Conservation (phyloP, 2,113 vertebrate genomes). For the Eublepharis macularius region DNA sequence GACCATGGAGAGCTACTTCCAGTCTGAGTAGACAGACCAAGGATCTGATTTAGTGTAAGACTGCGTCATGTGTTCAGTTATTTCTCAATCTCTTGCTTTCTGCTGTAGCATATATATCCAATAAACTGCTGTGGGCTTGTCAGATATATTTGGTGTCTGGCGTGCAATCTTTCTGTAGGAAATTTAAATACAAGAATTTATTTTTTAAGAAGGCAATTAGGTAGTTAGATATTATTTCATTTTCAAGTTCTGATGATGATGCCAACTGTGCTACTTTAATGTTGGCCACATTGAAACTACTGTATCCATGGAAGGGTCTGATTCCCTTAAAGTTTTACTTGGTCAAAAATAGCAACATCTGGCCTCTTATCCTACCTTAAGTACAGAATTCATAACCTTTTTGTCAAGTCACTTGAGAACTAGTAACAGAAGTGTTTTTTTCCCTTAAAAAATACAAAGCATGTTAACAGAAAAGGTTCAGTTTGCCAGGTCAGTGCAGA, state of each 20-base stretch:
- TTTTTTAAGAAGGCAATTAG: neutral
- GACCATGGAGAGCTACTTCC: too few species aligned
- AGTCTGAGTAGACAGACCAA: too few species aligned
- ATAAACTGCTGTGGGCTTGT: neutral
- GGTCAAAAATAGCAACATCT: neutral
- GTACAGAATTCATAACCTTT: neutral
- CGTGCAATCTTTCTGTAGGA: neutral
- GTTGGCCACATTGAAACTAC: constrained; percentile 2
- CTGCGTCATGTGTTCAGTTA: too few species aligned
- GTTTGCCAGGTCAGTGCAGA: neutral
- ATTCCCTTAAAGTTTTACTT: constrained; percentile 2
- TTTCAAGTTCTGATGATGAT: neutral
- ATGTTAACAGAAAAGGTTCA: neutral
- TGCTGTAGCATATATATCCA: neutral
- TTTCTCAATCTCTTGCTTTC: neutral
- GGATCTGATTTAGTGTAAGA: too few species aligned
- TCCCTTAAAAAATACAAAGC: neutral
- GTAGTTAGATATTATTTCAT: neutral
- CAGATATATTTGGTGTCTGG: neutral
- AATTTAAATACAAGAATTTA: neutral
- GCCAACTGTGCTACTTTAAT: constrained; percentile 22
- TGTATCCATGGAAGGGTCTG: constrained; percentile 22
- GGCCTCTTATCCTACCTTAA: neutral
- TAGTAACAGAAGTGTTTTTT: neutral
- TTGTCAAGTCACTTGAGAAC: neutral